Conservation (phyloP, 2,888 invertebrate species). For the Melanostoma scalare region DNA sequence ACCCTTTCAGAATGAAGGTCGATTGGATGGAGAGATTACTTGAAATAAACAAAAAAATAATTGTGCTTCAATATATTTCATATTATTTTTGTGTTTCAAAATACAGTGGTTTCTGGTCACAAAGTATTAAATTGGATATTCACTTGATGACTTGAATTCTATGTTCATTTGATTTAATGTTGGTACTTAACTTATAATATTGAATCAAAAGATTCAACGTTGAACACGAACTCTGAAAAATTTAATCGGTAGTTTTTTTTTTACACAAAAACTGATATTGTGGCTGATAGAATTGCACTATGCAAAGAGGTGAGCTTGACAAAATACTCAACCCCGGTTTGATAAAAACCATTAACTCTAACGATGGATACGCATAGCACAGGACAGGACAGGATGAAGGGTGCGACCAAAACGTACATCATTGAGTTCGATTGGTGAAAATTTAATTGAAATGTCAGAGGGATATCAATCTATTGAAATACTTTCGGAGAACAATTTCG, state of each 20-base stretch:
- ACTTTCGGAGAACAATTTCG: slow-evolving; percentile 48
- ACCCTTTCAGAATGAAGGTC: neutral
- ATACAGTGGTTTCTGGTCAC: too few species aligned
- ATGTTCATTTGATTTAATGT: too few species aligned
- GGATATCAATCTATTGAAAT: slow-evolving; percentile 71
- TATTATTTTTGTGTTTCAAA: slow-evolving; percentile 29
- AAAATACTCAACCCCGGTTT: slow-evolving; percentile 48
- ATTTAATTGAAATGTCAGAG: slow-evolving; percentile 73
- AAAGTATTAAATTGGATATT: too few species aligned
- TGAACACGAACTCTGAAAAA: slow-evolving; percentile 51
- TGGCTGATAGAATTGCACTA: slow-evolving; percentile 19
- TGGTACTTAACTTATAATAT: too few species aligned
- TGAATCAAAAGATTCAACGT: slow-evolving; percentile 57
- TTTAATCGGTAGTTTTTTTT: slow-evolving; percentile 45
- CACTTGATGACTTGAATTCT: too few species aligned
- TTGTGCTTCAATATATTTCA: slow-evolving; percentile 39
- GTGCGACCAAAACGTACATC: slow-evolving; percentile 64
- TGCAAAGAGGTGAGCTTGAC: neutral
- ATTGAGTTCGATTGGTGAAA: slow-evolving; percentile 69
- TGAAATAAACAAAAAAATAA: slow-evolving; percentile 20
- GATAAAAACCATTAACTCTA: slow-evolving; percentile 68
- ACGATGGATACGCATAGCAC: slow-evolving; percentile 42
- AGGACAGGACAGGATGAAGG: slow-evolving; percentile 39
- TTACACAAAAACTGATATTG: slow-evolving; percentile 55
- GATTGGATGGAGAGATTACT: neutral